Conservation (phyloP, 2,113 vertebrate species). For the Telmatochromis bifrenatus region DNA sequence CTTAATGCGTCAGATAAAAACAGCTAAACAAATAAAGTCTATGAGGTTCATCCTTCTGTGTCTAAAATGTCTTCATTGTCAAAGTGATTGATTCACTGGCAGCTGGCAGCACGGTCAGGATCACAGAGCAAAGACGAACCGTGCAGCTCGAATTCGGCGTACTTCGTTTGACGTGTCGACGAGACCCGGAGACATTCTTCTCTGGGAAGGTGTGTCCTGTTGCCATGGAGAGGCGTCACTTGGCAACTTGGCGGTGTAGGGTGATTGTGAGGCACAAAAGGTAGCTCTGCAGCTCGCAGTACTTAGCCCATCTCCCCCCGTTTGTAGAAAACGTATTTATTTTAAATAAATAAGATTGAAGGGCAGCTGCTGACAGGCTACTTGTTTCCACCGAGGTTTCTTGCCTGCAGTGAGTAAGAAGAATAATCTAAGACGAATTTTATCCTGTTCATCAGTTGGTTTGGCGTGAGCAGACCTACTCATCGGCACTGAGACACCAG, state of each 20-base stretch:
- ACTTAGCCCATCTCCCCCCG: too few species aligned
- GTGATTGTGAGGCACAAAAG: neutral
- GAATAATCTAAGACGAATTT: neutral
- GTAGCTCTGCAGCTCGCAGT: neutral
- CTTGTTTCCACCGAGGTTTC: neutral
- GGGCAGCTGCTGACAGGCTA: neutral
- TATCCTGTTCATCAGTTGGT: neutral
- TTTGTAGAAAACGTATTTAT: neutral
- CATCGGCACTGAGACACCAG: neutral
- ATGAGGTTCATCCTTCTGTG: neutral
- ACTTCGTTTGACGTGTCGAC: neutral
- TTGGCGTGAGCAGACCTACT: neutral
- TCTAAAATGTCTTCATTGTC: neutral
- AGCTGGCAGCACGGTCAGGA: neutral
- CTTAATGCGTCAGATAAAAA: neutral
- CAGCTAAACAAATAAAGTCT: neutral
- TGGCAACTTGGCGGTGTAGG: neutral
- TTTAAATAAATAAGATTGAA: neutral
- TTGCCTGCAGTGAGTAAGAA: neutral
- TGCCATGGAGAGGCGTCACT: constrained; percentile 22
- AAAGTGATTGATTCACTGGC: neutral
- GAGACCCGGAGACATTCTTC: neutral
- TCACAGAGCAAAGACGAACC: neutral
- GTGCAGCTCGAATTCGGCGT: neutral
- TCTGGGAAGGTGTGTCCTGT: neutral